Evolutionary conservation across 2,888 invertebrate genomes (phyloP).

Genomic region (Thecocarcelia acutangulata): DNA sequence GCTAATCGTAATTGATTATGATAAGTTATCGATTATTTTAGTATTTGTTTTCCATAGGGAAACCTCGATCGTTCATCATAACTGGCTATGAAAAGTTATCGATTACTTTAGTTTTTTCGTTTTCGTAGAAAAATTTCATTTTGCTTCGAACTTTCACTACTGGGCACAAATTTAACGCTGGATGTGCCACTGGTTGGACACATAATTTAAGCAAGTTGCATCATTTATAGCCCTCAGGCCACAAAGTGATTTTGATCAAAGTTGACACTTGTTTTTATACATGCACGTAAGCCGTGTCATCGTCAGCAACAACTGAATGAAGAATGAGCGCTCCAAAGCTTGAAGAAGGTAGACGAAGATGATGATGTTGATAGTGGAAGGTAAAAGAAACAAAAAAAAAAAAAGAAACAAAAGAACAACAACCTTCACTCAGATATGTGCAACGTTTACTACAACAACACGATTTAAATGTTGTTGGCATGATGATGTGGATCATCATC

Average conservation of each 20-base stretch:
- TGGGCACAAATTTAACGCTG: not conserved
- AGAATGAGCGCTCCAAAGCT: not conserved
- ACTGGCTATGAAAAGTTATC: no score
- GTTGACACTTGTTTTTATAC: constrained; percentile 60
- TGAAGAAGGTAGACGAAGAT: not conserved
- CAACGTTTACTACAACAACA: constrained; percentile 33
- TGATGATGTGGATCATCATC: constrained; percentile 43
- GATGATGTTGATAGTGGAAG: not conserved
- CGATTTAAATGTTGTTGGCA: constrained; percentile 17
- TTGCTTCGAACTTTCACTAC: no score
- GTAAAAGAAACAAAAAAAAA: not conserved
- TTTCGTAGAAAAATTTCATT: no score
- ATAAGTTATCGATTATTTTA: no score
- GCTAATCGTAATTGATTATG: no score
- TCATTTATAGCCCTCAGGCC: constrained; percentile 43
- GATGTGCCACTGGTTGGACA: constrained; percentile 24
- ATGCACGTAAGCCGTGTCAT: constrained; percentile 42
- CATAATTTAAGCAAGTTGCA: not conserved
- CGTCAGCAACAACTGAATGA: constrained; percentile 34
- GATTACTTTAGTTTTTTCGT: no score
- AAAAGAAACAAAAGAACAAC: no score
- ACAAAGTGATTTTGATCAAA: constrained; percentile 59
- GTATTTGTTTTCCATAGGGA: no score
- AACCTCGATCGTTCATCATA: no score
- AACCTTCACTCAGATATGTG: not conserved